Conservation (phyloP, 2,797 vertebrate genomes). For the Avahi laniger region DNA sequence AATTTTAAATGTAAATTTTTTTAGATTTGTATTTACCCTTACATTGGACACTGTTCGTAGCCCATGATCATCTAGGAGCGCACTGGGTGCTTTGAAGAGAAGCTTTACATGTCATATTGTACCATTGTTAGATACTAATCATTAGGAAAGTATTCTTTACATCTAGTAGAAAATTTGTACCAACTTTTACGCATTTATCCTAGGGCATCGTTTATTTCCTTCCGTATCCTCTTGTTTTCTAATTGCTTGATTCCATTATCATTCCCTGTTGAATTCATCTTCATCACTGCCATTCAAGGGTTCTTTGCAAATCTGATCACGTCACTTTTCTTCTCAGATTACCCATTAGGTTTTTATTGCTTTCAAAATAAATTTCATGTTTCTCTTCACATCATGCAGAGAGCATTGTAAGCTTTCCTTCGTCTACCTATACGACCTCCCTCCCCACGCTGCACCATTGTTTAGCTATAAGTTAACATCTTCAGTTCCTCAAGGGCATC, state of each 20-base stretch:
- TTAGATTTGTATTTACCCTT: not conserved
- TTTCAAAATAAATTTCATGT: not conserved
- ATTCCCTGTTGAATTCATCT: not conserved
- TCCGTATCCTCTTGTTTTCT: not conserved
- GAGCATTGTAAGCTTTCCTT: not conserved
- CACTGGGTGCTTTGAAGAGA: not conserved
- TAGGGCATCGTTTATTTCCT: not conserved
- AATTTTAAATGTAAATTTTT: not conserved
- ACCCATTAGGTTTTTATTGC: not conserved
- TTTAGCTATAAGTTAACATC: not conserved
- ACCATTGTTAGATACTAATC: not conserved
- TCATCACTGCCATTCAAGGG: not conserved
- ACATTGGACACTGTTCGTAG: not conserved
- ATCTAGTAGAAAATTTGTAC: not conserved
- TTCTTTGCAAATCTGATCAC: not conserved
- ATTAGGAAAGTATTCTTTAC: not conserved
- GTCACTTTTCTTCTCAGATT: not conserved
- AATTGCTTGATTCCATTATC: not conserved
- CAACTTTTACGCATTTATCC: not conserved
- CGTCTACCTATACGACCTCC: not conserved
- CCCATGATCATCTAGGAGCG: not conserved
- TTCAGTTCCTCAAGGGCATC: not conserved
- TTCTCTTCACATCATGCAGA: not conserved
- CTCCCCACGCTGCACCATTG: not conserved
- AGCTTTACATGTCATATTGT: not conserved